Evolutionary conservation across 2,113 vertebrate genomes (phyloP).

Genomic region (Carassius gibelio): DNA sequence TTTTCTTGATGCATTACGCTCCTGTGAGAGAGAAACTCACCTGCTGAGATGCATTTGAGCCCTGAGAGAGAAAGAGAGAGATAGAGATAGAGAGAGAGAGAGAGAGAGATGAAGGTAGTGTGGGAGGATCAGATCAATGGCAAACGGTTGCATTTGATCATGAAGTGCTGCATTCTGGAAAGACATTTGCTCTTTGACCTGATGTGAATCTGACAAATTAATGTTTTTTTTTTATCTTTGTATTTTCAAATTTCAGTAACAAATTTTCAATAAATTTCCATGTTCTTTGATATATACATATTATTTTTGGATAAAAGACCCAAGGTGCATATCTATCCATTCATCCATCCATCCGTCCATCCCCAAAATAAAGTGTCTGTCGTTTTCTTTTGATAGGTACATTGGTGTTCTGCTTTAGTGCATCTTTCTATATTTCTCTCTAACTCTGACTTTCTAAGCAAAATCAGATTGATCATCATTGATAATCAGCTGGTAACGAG

Average conservation of each 20-base stretch:
- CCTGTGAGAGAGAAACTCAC: neutral
- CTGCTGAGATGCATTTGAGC: neutral
- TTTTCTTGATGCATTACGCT: neutral
- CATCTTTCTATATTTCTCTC: neutral
- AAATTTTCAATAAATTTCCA: too few relatives aligned
- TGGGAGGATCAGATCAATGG: neutral
- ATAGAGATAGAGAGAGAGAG: neutral
- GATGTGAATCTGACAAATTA: neutral
- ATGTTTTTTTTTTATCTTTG: too few relatives aligned
- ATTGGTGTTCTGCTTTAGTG: neutral
- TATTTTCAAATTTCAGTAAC: too few relatives aligned
- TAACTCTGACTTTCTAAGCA: neutral
- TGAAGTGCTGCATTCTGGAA: neutral
- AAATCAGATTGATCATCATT: neutral
- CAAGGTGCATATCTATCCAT: too few relatives aligned
- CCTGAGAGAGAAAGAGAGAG: neutral
- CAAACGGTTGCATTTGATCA: neutral
- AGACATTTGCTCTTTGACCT: neutral
- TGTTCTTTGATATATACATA: too few relatives aligned
- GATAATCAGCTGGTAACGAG: neutral
- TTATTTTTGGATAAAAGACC: too few relatives aligned
- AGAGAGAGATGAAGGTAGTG: neutral
- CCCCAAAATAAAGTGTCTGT: too few relatives aligned
- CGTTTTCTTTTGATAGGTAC: neutral
- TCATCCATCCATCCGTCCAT: too few relatives aligned